phyloP scores from a whole-genome alignment of 2,113 vertebrate genomes.

The Sphyrna mokarran region DNA sequence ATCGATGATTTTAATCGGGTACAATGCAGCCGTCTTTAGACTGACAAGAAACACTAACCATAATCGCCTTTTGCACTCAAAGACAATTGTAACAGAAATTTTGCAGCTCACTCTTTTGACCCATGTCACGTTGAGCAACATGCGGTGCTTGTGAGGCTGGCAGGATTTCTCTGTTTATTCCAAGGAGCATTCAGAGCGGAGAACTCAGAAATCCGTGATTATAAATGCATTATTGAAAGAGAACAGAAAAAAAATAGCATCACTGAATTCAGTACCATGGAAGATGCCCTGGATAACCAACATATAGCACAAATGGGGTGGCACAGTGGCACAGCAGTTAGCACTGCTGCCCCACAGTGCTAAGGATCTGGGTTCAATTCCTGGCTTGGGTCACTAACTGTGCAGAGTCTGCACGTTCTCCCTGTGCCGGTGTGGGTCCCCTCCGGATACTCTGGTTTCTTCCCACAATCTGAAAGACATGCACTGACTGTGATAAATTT shows the following conservation, averaged over 20 bases:
- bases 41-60: background rate
- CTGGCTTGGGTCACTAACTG: too few species aligned
- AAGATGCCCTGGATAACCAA: background rate
- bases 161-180: background rate
- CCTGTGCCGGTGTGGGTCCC: too few species aligned
- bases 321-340: too few species aligned
- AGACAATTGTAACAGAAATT: background rate
- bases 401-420: too few species aligned
- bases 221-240: background rate
- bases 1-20: background rate
- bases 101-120: background rate
- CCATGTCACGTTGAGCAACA: background rate
- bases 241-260: background rate
- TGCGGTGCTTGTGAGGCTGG: too few species aligned
- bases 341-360: too few species aligned
- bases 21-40: background rate
- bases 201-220: background rate
- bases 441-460: too few species aligned
- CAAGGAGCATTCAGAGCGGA: background rate
- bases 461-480: too few species aligned
- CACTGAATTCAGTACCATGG: background rate
- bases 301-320: background rate
- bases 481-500: too few species aligned
- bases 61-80: background rate
- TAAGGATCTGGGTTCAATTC: too few species aligned